These are phyloP conservation scores for Aquatica leii DNA, from an alignment of 2,888 invertebrate genomes.

Conservation along the genomic window DNA sequence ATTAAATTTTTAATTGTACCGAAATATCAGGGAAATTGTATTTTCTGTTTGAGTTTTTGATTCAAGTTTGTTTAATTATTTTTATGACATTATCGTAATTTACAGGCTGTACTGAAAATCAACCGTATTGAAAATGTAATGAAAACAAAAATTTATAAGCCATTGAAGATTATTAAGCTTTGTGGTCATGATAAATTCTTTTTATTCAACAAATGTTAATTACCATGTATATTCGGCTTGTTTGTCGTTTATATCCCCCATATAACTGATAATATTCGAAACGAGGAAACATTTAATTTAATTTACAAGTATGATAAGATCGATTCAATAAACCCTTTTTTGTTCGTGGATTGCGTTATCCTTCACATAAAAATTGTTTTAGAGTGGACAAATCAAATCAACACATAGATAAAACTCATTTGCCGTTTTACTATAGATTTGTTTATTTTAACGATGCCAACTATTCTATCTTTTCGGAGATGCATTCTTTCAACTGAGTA, in stretches of 20 bases:
- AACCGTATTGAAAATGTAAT: neutral
- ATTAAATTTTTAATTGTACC: no score
- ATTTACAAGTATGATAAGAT: no score
- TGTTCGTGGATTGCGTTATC: no score
- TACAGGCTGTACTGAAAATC: no score
- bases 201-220: slow-evolving; percentile 2
- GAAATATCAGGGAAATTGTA: no score
- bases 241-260: neutral
- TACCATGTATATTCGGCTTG: neutral
- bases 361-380: no score
- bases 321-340: no score
- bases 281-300: neutral
- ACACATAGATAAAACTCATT: neutral
- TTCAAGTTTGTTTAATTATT: no score
- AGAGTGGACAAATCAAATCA: no score
- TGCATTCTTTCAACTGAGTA: slow-evolving; percentile 48
- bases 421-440: slow-evolving; percentile 19
- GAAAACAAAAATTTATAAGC: slow-evolving; percentile 27
- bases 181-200: neutral
- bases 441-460: slow-evolving; percentile 17
- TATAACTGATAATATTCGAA: neutral
- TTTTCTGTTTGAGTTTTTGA: no score
- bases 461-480: slow-evolving; percentile 12
- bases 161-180: neutral
- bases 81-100: no score